Evolutionary conservation across 2,113 vertebrate genomes (phyloP).

Genomic region (Oryzias woworae): DNA sequence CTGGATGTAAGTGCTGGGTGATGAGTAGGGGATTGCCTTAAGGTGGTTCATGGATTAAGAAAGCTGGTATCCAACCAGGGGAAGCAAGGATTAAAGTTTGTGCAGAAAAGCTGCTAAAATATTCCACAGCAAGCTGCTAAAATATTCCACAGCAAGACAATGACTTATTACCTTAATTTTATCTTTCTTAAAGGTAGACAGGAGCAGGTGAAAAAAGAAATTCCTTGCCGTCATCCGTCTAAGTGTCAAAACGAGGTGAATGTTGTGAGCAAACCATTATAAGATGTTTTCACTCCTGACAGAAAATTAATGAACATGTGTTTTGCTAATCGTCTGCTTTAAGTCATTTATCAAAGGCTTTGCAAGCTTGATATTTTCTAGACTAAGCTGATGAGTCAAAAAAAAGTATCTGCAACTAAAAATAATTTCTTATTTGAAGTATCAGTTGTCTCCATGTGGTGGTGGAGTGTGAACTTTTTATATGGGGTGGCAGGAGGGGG

Average conservation of each 20-base stretch:
- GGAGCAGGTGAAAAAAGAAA: conserved; percentile 8
- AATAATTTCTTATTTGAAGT: too few species aligned
- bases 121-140: conserved; percentile 39
- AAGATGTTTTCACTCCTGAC: conserved; percentile 12
- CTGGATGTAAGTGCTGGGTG: conserved; percentile 26
- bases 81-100: conserved; percentile 16
- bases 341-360: conserved; percentile 17
- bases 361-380: conserved; percentile 1
- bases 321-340: conserved; percentile 10
- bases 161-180: conserved; percentile 18
- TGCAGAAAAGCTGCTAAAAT: conserved; percentile 17
- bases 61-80: conserved; percentile 28
- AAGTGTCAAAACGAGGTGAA: conserved; percentile 21
- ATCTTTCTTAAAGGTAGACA: conserved; percentile 17
- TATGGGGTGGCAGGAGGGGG: too few species aligned
- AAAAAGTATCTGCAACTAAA: background rate
- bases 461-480: too few species aligned
- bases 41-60: conserved; percentile 36
- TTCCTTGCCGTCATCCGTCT: conserved; percentile 20
- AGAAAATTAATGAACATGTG: conserved; percentile 6
- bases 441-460: too few species aligned
- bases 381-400: background rate
- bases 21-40: conserved; percentile 25
- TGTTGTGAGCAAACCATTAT: conserved; percentile 10
- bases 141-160: conserved; percentile 43